Evolutionary conservation across 2,888 invertebrate genomes (phyloP).

Genomic region (Diploptera punctata): DNA sequence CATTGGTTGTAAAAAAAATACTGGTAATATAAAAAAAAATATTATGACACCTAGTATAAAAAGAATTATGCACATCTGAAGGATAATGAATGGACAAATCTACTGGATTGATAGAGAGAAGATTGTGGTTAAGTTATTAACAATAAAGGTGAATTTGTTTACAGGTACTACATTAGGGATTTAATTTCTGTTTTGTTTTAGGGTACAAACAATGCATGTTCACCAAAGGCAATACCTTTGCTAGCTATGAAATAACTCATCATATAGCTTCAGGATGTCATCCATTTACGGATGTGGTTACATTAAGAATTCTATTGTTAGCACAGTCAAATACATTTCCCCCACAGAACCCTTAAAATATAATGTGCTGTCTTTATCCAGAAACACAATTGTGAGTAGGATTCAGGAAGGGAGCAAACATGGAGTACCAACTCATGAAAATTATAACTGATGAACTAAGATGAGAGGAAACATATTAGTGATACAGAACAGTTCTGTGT

Average conservation of each 20-base stretch:
- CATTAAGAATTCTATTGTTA: neutral
- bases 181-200: neutral
- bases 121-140: neutral
- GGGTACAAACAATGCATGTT: neutral
- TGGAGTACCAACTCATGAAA: neutral
- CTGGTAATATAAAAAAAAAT: neutral
- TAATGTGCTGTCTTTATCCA: neutral
- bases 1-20: neutral
- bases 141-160: neutral
- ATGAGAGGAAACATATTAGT: neutral
- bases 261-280: neutral
- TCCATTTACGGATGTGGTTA: neutral
- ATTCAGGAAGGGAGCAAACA: neutral
- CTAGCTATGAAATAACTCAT: neutral
- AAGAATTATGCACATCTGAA: neutral
- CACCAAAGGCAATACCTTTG: neutral
- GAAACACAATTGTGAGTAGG: neutral
- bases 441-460: neutral
- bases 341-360: neutral
- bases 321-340: neutral
- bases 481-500: neutral
- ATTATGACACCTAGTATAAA: no score
- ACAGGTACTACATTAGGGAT: neutral
- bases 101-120: neutral
- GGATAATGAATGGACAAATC: neutral